phyloP scores from a whole-genome alignment of 2,888 invertebrate genomes.

The Melinopterus prodromus region DNA sequence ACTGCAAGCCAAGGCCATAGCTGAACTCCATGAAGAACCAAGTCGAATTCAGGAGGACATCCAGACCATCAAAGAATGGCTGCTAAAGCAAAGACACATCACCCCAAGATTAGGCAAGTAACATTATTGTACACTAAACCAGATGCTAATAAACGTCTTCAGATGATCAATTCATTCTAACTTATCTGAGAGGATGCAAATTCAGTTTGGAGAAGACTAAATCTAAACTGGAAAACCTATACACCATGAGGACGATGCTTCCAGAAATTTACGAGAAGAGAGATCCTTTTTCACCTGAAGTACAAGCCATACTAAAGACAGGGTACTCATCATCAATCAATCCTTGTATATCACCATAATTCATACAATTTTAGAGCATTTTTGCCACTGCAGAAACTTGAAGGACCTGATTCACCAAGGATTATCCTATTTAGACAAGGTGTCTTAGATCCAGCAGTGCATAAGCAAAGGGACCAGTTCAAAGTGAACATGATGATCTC shows the following conservation, averaged over 20 bases:
- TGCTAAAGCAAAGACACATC: constrained; percentile 66
- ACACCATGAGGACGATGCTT: constrained; percentile 63
- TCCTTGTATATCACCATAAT: not conserved
- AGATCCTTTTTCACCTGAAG: constrained; percentile 54
- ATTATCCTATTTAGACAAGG: constrained; percentile 54
- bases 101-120: constrained; percentile 66
- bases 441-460: constrained; percentile 45
- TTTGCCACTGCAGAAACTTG: constrained; percentile 45
- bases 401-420: constrained; percentile 51
- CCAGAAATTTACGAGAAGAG: constrained; percentile 63
- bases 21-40: constrained; percentile 65
- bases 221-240: constrained; percentile 68
- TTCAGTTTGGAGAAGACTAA: constrained; percentile 70
- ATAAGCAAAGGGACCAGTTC: constrained; percentile 53
- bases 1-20: constrained; percentile 62
- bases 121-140: not conserved
- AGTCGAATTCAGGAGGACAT: constrained; percentile 61
- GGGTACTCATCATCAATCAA: constrained; percentile 56
- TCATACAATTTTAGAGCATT: constrained; percentile 24
- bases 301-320: constrained; percentile 52
- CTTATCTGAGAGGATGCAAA: constrained; percentile 72
- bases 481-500: constrained; percentile 65
- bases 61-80: constrained; percentile 65
- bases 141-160: constrained; percentile 33
- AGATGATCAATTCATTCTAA: constrained; percentile 71